phyloP scores from a whole-genome alignment of 2,113 vertebrate genomes.

The Tonatia bakeri region DNA sequence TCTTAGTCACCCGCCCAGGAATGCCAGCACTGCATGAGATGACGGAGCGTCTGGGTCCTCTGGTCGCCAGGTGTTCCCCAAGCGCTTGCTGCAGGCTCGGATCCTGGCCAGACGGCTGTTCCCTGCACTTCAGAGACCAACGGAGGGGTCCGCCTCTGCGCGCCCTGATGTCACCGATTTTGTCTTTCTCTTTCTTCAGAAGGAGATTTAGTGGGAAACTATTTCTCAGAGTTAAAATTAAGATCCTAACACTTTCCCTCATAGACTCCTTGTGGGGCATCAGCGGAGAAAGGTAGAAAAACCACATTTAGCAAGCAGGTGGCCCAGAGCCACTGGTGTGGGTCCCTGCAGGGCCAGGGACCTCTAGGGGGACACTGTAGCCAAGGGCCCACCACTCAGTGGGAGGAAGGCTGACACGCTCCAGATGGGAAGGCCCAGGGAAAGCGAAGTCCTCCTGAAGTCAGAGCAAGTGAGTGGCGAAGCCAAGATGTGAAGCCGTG shows the following conservation, averaged over 20 bases:
- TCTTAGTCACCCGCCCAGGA: background rate
- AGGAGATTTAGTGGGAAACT: background rate
- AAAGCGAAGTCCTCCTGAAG: background rate
- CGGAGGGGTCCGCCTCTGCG: too few relatives aligned
- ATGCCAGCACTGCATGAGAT: accelerated
- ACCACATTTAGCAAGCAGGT: too few relatives aligned
- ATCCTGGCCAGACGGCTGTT: accelerated
- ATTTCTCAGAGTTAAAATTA: background rate
- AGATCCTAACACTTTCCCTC: background rate
- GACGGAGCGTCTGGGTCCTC: accelerated
- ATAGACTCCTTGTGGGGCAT: background rate
- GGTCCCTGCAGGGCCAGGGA: background rate
- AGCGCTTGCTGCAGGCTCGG: accelerated
- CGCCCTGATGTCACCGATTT: background rate
- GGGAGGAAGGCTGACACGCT: accelerated
- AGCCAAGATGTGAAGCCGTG: background rate
- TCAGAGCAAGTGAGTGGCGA: background rate
- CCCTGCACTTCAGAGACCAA: accelerated
- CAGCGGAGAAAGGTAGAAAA: background rate
- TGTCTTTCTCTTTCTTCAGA: background rate
- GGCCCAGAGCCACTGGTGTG: accelerated
- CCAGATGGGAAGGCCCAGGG: background rate
- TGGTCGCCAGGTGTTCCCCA: background rate
- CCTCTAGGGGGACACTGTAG: accelerated
- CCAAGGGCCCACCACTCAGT: accelerated